phyloP scores from a whole-genome alignment of 1,140 invertebrate species.

The Lysiphlebus fabarum region DNA sequence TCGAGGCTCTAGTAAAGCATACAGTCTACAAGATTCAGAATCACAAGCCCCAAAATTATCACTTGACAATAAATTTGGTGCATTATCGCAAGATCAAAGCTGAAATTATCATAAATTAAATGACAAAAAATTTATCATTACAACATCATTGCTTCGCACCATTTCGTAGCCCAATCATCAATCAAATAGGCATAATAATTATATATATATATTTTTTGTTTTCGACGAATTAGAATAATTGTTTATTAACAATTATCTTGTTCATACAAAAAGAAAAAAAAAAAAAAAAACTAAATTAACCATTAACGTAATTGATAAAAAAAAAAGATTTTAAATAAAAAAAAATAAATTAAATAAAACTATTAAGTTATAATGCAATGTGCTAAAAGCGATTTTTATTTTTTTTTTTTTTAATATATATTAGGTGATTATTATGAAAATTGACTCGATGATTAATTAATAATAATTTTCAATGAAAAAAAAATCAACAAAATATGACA shows the following conservation, averaged over 20 bases:
- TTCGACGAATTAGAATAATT: neutral
- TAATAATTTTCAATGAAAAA: no score
- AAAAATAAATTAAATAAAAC: no score
- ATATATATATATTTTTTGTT: conserved; percentile 21
- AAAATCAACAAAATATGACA: conserved; percentile 6
- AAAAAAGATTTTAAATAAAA: neutral
- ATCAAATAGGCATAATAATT: conserved; percentile 28
- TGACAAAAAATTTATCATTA: conserved; percentile 34
- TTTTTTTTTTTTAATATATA: no score
- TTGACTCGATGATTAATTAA: no score
- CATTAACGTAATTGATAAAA: neutral
- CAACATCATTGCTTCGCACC: conserved; percentile 46
- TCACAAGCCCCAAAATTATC: conserved; percentile 55
- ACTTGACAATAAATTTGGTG: conserved; percentile 60
- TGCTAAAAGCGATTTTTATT: no score
- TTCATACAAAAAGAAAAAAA: no score
- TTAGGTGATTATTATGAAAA: no score
- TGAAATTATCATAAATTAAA: conserved; percentile 44
- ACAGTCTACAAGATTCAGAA: conserved; percentile 42
- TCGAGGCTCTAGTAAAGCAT: conserved; percentile 45
- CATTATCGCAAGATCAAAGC: conserved; percentile 56
- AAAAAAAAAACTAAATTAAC: neutral
- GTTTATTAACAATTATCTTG: conserved; percentile 1
- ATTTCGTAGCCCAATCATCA: conserved; percentile 46
- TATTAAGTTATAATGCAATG: no score